Percentiles rank a stretch among this genome's conserved stretches.
Conservation (phyloP, 2,888 invertebrate genomes). For the Branchellion lobata region DNA sequence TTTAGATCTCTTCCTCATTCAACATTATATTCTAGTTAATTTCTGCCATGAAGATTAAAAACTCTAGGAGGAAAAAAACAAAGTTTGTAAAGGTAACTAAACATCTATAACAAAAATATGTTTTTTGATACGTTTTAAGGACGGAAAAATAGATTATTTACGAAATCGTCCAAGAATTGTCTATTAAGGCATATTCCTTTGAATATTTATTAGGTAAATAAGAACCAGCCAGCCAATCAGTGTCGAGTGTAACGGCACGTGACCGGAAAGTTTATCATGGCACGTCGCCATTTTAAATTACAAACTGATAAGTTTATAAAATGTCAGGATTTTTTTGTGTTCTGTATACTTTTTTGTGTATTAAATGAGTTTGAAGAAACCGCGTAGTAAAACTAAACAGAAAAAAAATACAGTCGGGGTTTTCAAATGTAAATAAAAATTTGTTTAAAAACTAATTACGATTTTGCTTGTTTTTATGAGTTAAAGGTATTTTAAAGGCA, state of each 20-base stretch:
- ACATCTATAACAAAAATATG: too few relatives aligned
- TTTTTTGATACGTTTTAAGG: too few relatives aligned
- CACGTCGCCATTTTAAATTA: conserved; percentile 22
- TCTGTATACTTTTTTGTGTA: background rate
- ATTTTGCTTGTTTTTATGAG: background rate
- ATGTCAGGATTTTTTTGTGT: background rate
- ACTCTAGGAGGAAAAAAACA: too few relatives aligned
- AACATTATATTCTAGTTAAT: too few relatives aligned
- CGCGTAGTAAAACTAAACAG: background rate
- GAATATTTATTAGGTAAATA: background rate
- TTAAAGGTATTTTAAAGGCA: background rate
- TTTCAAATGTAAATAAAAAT: background rate
- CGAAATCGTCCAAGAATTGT: background rate
- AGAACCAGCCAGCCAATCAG: background rate
- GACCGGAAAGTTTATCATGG: conserved; percentile 20
- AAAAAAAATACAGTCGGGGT: background rate
- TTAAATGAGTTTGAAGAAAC: background rate
- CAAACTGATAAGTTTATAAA: background rate
- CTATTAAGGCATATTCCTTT: background rate
- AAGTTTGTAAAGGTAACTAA: too few relatives aligned
- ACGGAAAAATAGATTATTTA: too few relatives aligned
- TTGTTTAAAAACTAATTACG: background rate
- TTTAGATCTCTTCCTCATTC: too few relatives aligned
- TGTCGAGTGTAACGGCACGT: background rate
- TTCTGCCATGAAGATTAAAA: too few relatives aligned